Evolutionary conservation across 2,113 vertebrate species (phyloP), one percentile per base, ranked within the genome.

Genomic region (Spea bombifrons): DNA sequence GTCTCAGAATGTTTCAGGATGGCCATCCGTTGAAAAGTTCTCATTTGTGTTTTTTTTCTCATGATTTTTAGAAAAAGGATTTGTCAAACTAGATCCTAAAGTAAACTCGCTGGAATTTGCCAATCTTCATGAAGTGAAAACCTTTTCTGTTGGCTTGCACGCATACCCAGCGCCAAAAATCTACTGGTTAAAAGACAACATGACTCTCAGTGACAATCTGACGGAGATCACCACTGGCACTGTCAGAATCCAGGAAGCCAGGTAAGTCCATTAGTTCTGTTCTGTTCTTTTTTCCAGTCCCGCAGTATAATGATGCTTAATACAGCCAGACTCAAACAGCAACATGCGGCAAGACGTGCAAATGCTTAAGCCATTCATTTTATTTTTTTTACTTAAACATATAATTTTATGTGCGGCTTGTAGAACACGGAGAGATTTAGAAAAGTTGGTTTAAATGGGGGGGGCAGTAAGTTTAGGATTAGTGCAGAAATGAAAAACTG

Each of bases 161-260:
- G 92, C 95, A 9, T 96, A 98, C 73, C 96, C 97, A 1, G 78
- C 83, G 5, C 94, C 92, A 74, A 90, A 68, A 67, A 90, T 98
- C 83, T 94, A 91, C 50, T 99, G 97, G 97, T 82, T 97, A 69
- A 99, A 99, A 83, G 93, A 97, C 69, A 95, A 96, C 0, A 61
- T 89, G 67, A 94, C 91, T 0, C 89, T 99, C 68, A 93, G 91
- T 0, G 93, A 96, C 66, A 92, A 95, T 81, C 91, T 95, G 5
- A 96, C 96, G 0, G 96, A 99, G 87, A 95, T 97, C 86, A 93
- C 92, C 78, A 95, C 93, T 8, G 95, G 83, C 68, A 84, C 94
- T 45, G 88, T 78, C 55, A 88, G 84, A 84, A 87, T 91, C 80
- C 90, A 89, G 74, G 96, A 98, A 85, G 96, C 93, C 13, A 95